Conservation (phyloP, 2,113 vertebrate species). For the Bostrychus sinensis region DNA sequence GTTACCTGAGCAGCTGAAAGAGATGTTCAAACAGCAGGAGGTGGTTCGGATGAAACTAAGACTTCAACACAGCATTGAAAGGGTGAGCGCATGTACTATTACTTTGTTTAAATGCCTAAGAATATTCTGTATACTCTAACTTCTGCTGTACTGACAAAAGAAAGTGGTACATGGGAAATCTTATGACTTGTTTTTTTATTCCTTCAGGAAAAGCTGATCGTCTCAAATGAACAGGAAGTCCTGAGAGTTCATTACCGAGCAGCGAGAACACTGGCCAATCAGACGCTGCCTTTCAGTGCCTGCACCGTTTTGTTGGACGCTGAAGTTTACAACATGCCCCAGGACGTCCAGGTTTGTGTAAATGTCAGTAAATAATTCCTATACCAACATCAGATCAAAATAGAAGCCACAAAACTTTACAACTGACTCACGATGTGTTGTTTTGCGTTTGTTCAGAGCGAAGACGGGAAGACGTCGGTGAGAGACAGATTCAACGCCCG, state of each 20-base stretch:
- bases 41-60: slow-evolving; percentile 97
- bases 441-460: slow-evolving; percentile 74
- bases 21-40: slow-evolving; percentile 98
- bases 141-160: background rate
- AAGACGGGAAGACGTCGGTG: slow-evolving; percentile 96
- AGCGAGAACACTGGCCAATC: slow-evolving; percentile 95
- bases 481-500: slow-evolving; percentile 96
- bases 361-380: slow-evolving; percentile 6
- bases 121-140: too few relatives aligned
- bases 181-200: slow-evolving; percentile 3
- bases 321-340: slow-evolving; percentile 96
- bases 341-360: slow-evolving; percentile 89
- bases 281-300: slow-evolving; percentile 96
- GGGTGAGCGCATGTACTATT: slow-evolving; percentile 75
- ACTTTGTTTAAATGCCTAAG: too few relatives aligned
- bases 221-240: slow-evolving; percentile 98
- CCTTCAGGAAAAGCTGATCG: slow-evolving; percentile 93
- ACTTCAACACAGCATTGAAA: slow-evolving; percentile 97
- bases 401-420: background rate
- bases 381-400: too few relatives aligned
- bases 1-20: slow-evolving; percentile 93
- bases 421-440: background rate
- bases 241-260: slow-evolving; percentile 95
- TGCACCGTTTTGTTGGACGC: slow-evolving; percentile 96
- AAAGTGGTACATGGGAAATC: background rate